phyloP scores from a whole-genome alignment of 2,888 invertebrate genomes.

The Ptychoptera albimana region DNA sequence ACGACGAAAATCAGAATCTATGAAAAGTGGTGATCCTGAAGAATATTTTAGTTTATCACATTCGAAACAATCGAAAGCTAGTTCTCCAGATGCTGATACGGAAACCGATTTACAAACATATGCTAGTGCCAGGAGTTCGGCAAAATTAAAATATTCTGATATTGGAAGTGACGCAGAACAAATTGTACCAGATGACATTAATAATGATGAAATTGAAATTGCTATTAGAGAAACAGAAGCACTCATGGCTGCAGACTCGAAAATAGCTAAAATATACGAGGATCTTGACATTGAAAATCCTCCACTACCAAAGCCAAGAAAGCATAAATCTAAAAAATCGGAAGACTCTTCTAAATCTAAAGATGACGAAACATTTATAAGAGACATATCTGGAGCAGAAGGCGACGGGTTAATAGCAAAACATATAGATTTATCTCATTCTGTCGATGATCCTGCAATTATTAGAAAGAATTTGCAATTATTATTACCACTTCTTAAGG shows the following conservation, averaged over 20 bases:
- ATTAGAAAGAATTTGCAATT: slow-evolving; percentile 31
- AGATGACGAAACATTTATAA: slow-evolving; percentile 27
- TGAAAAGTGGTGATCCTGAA: slow-evolving; percentile 42
- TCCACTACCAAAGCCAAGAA: slow-evolving; percentile 13
- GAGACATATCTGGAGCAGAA: slow-evolving; percentile 39
- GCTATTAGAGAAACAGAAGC: slow-evolving; percentile 15
- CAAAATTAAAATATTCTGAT: slow-evolving; percentile 30
- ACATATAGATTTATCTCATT: slow-evolving; percentile 16
- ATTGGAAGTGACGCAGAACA: slow-evolving; percentile 16
- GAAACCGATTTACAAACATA: slow-evolving; percentile 49
- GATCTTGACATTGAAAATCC: slow-evolving; percentile 16
- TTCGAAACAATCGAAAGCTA: slow-evolving; percentile 35
- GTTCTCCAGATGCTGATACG: slow-evolving; percentile 40
- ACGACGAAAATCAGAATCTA: slow-evolving; percentile 48
- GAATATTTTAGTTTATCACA: slow-evolving; percentile 46
- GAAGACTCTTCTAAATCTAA: slow-evolving; percentile 24
- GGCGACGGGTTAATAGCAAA: slow-evolving; percentile 33
- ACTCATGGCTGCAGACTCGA: slow-evolving; percentile 6
- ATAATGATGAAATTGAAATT: slow-evolving; percentile 21
- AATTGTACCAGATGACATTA: slow-evolving; percentile 22
- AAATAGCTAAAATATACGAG: slow-evolving; percentile 8
- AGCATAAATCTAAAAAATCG: slow-evolving; percentile 8
- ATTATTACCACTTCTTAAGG: slow-evolving; percentile 26
- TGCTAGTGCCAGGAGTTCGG: slow-evolving; percentile 47
- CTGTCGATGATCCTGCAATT: slow-evolving; percentile 33